phyloP scores from a whole-genome alignment of 2,797 vertebrate species.

The Leuciscus waleckii region DNA sequence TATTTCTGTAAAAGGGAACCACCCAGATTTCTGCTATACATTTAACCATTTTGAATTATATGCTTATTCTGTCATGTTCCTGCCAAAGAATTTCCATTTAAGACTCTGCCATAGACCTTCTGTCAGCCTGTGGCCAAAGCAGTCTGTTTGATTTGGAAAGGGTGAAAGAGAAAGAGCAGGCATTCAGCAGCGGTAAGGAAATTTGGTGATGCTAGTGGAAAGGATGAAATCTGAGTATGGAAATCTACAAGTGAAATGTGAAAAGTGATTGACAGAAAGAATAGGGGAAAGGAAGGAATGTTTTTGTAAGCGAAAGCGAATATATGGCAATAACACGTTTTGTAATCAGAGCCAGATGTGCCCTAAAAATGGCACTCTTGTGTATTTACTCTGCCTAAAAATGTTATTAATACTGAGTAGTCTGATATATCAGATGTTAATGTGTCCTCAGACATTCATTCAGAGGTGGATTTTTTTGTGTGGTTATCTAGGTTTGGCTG shows the following conservation, averaged over 20 bases:
- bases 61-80: conserved; percentile 75
- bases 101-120: conserved; percentile 70
- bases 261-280: conserved; percentile 50
- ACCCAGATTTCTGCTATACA: conserved; percentile 44
- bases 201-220: conserved; percentile 66
- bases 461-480: conserved; percentile 3
- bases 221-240: conserved; percentile 55
- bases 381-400: conserved; percentile 43
- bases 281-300: conserved; percentile 44
- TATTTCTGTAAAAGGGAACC: conserved; percentile 41
- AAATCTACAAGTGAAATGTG: conserved; percentile 57
- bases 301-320: conserved; percentile 67
- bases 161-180: conserved; percentile 75
- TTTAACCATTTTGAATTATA: conserved; percentile 58
- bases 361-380: conserved; percentile 44
- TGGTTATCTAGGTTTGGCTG: conserved; percentile 46
- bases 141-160: conserved; percentile 79
- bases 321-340: conserved; percentile 66
- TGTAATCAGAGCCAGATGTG: conserved; percentile 71
- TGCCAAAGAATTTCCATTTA: conserved; percentile 80
- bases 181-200: conserved; percentile 72
- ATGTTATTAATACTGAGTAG: conserved; percentile 22
- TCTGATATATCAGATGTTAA: conserved; percentile 26
- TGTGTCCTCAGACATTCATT: conserved; percentile 47
- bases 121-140: conserved; percentile 66